phyloP scores from a whole-genome alignment of 2,888 invertebrate species.

The Strigamia transsilvanica region DNA sequence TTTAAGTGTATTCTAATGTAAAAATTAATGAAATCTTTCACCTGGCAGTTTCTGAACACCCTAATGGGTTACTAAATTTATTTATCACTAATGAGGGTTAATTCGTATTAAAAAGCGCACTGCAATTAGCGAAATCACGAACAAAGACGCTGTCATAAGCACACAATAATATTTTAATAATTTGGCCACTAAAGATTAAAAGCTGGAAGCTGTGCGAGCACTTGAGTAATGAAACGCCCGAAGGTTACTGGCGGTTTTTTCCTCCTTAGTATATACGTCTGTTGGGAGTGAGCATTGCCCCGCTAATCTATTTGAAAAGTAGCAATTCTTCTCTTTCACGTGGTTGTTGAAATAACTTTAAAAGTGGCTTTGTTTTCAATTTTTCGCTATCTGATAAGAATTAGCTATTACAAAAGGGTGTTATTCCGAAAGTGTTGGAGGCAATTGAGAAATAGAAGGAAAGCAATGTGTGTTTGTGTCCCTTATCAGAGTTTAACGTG shows the following conservation, averaged over 20 bases:
- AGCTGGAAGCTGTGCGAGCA: background rate
- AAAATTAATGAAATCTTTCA: too few species aligned
- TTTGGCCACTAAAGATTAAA: background rate
- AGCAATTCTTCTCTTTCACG: background rate
- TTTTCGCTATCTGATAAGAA: background rate
- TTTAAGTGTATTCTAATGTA: too few species aligned
- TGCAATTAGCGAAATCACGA: too few species aligned
- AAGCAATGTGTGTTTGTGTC: background rate
- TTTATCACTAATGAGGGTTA: too few species aligned
- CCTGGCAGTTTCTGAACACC: too few species aligned
- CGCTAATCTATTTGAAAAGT: background rate
- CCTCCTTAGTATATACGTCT: background rate
- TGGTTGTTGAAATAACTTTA: background rate
- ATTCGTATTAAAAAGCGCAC: too few species aligned
- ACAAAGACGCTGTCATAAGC: too few species aligned
- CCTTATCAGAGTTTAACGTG: slow-evolving; percentile 29
- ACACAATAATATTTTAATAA: background rate
- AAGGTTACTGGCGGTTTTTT: background rate
- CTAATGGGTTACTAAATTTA: too few species aligned
- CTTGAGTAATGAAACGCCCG: background rate
- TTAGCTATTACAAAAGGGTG: slow-evolving; percentile 26
- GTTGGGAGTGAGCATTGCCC: background rate
- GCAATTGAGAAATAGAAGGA: slow-evolving; percentile 25
- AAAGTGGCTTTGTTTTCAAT: background rate
- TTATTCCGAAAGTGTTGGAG: background rate